These are phyloP conservation scores for Drosophila flavopinicola DNA, from an alignment of 2,888 invertebrate species.

Conservation along the genomic window DNA sequence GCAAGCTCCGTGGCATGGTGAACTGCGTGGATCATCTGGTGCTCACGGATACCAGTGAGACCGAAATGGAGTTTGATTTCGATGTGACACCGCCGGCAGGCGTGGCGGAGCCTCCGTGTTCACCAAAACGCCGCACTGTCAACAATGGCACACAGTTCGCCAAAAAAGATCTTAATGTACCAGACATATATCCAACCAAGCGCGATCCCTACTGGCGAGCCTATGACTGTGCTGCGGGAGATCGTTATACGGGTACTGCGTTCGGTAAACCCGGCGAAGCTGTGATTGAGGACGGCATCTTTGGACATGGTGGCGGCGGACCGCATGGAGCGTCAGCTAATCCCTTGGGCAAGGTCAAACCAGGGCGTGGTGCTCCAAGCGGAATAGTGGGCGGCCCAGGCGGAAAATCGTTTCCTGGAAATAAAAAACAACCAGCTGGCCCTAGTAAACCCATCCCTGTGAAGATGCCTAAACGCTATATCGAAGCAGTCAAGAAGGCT, in stretches of 20 bases:
- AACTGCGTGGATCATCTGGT: conserved; percentile 71
- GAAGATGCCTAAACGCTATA: conserved; percentile 25
- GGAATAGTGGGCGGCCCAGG: background rate
- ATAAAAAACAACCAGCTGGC: conserved; percentile 11
- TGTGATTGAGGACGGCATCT: conserved; percentile 60
- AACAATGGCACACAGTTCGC: conserved; percentile 88
- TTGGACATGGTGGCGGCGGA: conserved; percentile 59
- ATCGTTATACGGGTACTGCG: conserved; percentile 57
- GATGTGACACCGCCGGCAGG: conserved; percentile 89
- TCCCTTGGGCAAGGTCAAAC: conserved; percentile 11
- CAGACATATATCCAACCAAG: conserved; percentile 58
- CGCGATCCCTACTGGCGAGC: conserved; percentile 66
- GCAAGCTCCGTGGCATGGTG: conserved; percentile 58
- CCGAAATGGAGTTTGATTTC: conserved; percentile 88
- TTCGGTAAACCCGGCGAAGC: conserved; percentile 45
- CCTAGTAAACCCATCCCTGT: conserved; percentile 36
- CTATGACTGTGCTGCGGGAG: conserved; percentile 74
- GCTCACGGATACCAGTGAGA: conserved; percentile 82
- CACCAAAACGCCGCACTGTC: conserved; percentile 84
- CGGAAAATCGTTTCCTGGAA: conserved; percentile 28
- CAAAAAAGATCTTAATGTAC: conserved; percentile 84
- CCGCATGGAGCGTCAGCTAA: conserved; percentile 34
- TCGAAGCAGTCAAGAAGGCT: conserved; percentile 7
- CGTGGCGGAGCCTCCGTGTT: conserved; percentile 86
- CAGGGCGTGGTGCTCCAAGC: conserved; percentile 1